These are phyloP conservation scores for Physella acuta DNA, from an alignment of 1,140 invertebrate species.

Conservation along the genomic window DNA sequence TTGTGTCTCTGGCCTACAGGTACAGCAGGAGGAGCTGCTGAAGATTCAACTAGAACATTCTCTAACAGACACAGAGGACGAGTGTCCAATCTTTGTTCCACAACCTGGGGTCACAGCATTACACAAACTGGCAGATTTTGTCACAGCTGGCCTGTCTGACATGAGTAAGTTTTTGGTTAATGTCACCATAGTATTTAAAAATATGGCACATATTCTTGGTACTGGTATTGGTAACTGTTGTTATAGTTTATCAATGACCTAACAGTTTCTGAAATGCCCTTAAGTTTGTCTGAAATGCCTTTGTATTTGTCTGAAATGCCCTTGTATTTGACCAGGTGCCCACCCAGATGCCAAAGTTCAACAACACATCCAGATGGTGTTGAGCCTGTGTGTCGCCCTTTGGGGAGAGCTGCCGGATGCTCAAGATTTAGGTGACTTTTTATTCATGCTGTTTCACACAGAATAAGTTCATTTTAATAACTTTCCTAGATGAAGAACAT, in stretches of 20 bases:
- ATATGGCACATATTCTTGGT: too few species aligned
- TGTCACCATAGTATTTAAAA: too few species aligned
- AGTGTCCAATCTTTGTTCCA: conserved; percentile 53
- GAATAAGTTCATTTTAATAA: too few species aligned
- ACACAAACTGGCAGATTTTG: conserved; percentile 50
- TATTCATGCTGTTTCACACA: too few species aligned
- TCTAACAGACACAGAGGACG: conserved; percentile 37
- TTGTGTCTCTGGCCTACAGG: conserved; percentile 32
- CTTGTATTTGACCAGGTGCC: conserved; percentile 37
- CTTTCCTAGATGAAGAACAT: neutral
- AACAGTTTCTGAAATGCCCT: too few species aligned
- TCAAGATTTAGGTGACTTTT: conserved; percentile 26
- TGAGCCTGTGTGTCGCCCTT: conserved; percentile 77
- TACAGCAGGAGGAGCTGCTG: conserved; percentile 46
- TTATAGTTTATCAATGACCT: too few species aligned
- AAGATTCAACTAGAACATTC: conserved; percentile 54
- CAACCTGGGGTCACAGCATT: conserved; percentile 49
- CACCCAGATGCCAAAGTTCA: conserved; percentile 45
- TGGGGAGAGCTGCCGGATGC: conserved; percentile 69
- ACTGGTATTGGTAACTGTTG: too few species aligned
- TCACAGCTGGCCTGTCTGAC: conserved; percentile 37
- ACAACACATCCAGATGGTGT: conserved; percentile 65
- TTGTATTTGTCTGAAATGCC: conserved; percentile 8
- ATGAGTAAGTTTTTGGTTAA: conserved; percentile 40
- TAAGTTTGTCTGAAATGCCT: too few species aligned